Conservation (phyloP, 2,888 invertebrate species). For the Hirtodrosophila alboralis region DNA sequence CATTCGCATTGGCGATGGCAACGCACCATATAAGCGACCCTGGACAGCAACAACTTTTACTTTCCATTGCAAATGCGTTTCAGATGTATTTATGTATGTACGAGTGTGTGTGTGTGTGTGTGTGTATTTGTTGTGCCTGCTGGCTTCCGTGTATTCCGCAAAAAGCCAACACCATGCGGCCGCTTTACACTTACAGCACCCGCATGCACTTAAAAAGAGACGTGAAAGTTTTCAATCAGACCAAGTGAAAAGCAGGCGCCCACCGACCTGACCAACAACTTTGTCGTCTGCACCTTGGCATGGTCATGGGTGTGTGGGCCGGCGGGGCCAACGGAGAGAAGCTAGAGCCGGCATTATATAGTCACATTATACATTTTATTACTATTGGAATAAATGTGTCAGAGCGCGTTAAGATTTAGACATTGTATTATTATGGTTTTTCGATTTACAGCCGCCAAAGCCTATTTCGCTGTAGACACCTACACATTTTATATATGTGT, state of each 20-base stretch:
- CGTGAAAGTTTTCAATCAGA: constrained; percentile 69
- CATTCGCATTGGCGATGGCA: constrained; percentile 63
- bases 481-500: constrained; percentile 26
- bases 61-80: constrained; percentile 68
- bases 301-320: constrained; percentile 28
- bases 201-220: constrained; percentile 73
- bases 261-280: constrained; percentile 56
- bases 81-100: constrained; percentile 28
- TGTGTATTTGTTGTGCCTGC: constrained; percentile 19
- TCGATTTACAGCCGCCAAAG: constrained; percentile 48
- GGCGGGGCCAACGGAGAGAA: background rate
- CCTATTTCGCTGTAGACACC: constrained; percentile 60
- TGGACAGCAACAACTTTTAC: constrained; percentile 74
- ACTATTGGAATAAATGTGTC: constrained; percentile 69
- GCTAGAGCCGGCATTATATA: constrained; percentile 15
- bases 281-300: constrained; percentile 42
- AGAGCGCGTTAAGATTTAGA: constrained; percentile 62
- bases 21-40: constrained; percentile 69
- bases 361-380: constrained; percentile 54
- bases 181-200: constrained; percentile 55
- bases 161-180: constrained; percentile 38
- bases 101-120: background rate
- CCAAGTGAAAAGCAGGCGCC: constrained; percentile 70
- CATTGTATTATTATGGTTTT: constrained; percentile 65
- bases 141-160: constrained; percentile 65